phyloP scores from a whole-genome alignment of 2,797 vertebrate species.

The Eulemur mongoz region DNA sequence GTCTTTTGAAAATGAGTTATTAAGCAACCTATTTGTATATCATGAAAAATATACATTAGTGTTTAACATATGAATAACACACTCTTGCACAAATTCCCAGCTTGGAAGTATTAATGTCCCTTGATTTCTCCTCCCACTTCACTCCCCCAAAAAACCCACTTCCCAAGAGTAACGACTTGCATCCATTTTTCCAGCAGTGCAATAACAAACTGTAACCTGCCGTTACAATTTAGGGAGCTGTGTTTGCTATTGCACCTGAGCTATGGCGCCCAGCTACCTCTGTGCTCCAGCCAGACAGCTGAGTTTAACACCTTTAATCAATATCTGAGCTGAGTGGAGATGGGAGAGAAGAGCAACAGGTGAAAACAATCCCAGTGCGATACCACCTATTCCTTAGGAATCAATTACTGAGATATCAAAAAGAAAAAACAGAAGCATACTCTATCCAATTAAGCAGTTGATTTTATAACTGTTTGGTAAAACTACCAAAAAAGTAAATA shows the following conservation, averaged over 20 bases:
- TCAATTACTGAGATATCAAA: not conserved
- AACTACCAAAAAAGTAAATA: not conserved
- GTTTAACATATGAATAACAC: not conserved
- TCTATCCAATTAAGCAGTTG: not conserved
- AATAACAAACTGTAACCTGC: not conserved
- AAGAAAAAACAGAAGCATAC: not conserved
- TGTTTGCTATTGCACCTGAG: not conserved
- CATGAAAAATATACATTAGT: not conserved
- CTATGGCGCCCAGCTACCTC: not conserved
- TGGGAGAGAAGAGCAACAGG: not conserved
- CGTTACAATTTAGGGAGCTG: not conserved
- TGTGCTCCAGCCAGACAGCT: not conserved
- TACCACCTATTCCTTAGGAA: not conserved
- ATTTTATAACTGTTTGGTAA: not conserved
- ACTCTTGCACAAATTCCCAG: not conserved
- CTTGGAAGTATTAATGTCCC: not conserved
- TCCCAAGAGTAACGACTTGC: not conserved
- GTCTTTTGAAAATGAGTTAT: conserved; percentile 44
- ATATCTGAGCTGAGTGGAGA: not conserved
- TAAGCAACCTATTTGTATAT: not conserved
- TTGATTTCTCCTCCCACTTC: not conserved
- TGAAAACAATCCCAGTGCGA: not conserved
- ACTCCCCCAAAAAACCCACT: not conserved
- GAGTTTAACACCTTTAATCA: not conserved
- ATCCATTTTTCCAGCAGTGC: not conserved